Conservation (phyloP, 1,140 invertebrate species). For the Musca domestica region DNA sequence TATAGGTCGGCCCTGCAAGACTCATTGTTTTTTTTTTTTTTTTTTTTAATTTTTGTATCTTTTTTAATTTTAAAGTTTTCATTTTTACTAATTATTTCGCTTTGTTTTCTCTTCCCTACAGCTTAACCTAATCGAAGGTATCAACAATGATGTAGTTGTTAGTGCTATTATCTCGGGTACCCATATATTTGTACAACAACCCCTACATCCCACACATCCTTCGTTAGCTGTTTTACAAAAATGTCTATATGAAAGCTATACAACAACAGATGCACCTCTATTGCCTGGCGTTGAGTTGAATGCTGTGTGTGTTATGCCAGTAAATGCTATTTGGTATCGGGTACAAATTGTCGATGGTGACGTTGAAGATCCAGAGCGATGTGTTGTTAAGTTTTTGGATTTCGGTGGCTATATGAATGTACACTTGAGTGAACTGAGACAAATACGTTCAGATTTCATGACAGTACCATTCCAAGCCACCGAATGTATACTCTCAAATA, state of each 20-base stretch:
- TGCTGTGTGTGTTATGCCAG: conserved; percentile 83
- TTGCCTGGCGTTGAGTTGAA: conserved; percentile 70
- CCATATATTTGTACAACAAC: conserved; percentile 87
- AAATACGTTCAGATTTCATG: conserved; percentile 91
- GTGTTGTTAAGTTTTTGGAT: conserved; percentile 86
- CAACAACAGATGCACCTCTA: conserved; percentile 62
- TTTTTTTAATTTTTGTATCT: not conserved
- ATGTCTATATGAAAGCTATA: conserved; percentile 69
- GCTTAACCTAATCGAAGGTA: conserved; percentile 81
- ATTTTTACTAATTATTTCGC: not conserved
- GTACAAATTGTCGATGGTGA: conserved; percentile 76
- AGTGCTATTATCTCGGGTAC: conserved; percentile 79
- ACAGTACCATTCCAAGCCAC: conserved; percentile 92
- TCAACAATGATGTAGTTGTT: conserved; percentile 90
- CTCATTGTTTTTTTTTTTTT: not conserved
- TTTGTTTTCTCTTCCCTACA: conserved; percentile 55
- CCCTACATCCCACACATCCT: conserved; percentile 87
- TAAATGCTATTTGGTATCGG: conserved; percentile 83
- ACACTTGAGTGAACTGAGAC: conserved; percentile 71
- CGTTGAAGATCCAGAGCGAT: conserved; percentile 63
- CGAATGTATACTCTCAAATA: conserved; percentile 87
- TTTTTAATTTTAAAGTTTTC: not conserved
- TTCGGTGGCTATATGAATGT: conserved; percentile 87
- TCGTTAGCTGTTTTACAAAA: conserved; percentile 74
- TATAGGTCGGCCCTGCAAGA: too few species aligned